A percentile compares a stretch with the other conserved stretches of the same genome.
Conservation (phyloP, 2,888 invertebrate genomes). For the Agrochola circellaris region DNA sequence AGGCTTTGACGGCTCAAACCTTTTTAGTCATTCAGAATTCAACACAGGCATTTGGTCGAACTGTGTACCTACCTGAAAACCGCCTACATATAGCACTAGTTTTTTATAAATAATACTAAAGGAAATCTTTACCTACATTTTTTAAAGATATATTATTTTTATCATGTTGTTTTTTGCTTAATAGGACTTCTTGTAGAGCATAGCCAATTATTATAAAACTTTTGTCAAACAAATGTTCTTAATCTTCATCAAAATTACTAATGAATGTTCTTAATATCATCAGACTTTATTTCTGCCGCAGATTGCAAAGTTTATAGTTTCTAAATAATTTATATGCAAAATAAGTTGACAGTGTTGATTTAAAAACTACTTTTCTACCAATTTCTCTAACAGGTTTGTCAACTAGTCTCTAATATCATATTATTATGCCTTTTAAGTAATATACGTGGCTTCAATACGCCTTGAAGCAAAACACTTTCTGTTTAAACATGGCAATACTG, state of each 20-base stretch:
- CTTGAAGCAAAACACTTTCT: slow-evolving; percentile 44
- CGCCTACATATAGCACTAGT: not conserved
- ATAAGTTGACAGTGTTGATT: not conserved
- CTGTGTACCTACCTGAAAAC: slow-evolving; percentile 29
- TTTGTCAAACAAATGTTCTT: not conserved
- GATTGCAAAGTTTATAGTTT: slow-evolving; percentile 1
- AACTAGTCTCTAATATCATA: not conserved
- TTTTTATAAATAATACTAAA: slow-evolving; percentile 19
- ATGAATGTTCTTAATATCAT: too few species aligned
- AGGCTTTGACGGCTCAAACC: slow-evolving; percentile 41
- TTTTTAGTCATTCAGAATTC: slow-evolving; percentile 53
- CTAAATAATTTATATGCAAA: slow-evolving; percentile 31
- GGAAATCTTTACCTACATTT: slow-evolving; percentile 2
- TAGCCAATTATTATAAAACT: not conserved
- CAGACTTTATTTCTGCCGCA: not conserved
- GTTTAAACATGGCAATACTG: slow-evolving; percentile 37
- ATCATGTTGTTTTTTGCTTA: not conserved
- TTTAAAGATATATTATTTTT: not conserved
- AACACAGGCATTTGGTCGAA: slow-evolving; percentile 42
- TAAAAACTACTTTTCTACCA: slow-evolving; percentile 21
- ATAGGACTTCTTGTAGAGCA: not conserved
- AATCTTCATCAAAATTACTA: not conserved
- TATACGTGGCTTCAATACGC: not conserved
- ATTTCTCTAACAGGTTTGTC: slow-evolving; percentile 33
- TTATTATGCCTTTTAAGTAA: slow-evolving; percentile 24